Base-by-base conservation (phyloP, 2,888 invertebrate species). In the Entomobrya proxima region DNA sequence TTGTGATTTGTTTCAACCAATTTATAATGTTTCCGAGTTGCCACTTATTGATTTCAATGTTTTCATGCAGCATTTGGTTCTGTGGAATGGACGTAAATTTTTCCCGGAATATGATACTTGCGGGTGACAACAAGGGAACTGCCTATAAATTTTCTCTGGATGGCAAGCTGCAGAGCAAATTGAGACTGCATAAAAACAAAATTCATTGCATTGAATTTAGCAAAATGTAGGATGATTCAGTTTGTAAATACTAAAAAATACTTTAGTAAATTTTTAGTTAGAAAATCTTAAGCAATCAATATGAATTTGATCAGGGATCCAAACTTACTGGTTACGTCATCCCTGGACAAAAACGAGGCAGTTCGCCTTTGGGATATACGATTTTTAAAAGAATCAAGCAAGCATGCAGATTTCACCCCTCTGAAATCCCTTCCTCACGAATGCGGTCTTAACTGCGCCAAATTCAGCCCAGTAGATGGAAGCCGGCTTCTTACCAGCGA, bases 161-260 rank as follows among this genome's bases (percentile, higher is more conserved):
- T 72, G 89, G 88, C n/a, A 77, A 79, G 18, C 6, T 24, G n/a
- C 47, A 79, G 3, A 44, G 35, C 18, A 30, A 35, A 3, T 37
- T 64, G 30, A 55, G 69, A 15, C 50, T 90, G 18, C 88, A 90
- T 61, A 89, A 85, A 32, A 55, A 50, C 27, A 90, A 90, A 86
- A 87, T 90, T 55, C 88, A 89, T 52, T 86, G 89, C 47, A 87
- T 87, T 52, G 89, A 90, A 86, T 89, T 90, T 50, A 88, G 88
- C 79, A 58, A 58, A 75, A 86, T 72, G 89, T 90, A 79, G 13
- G 79, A n/a, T n/a, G n/a, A 61, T 21, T 32, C 24, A 58, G 11
- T 64, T 84, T 64, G 4, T 30, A 13, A n/a, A n/a, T 52, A 44
- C 18, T 13, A 11, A n/a, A n/a, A n/a, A n/a, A n/a, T n/a, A n/a